phyloP scores from a whole-genome alignment of 2,797 vertebrate genomes.

The Setipinna tenuifilis region DNA sequence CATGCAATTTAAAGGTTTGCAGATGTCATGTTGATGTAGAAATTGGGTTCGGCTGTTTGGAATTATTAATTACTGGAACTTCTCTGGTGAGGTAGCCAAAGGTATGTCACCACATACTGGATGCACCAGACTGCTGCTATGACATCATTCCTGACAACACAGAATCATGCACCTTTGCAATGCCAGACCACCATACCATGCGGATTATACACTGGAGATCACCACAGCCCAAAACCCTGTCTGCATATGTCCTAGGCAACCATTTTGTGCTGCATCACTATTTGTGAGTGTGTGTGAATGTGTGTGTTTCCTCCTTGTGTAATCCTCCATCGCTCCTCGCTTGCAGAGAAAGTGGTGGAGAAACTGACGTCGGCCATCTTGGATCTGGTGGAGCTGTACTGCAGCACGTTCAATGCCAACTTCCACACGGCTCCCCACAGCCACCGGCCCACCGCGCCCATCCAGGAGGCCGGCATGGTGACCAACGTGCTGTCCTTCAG shows the following conservation, averaged over 20 bases:
- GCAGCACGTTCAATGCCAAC: conserved; percentile 93
- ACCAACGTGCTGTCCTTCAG: conserved; percentile 84
- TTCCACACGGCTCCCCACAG: conserved; percentile 83
- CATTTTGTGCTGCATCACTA: neutral
- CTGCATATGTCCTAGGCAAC: neutral
- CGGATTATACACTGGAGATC: neutral
- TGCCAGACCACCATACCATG: neutral
- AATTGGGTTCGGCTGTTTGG: neutral
- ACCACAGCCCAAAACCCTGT: neutral
- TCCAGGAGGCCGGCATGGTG: conserved; percentile 86
- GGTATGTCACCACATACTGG: neutral
- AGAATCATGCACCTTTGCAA: neutral
- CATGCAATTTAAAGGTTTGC: neutral
- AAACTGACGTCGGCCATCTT: conserved; percentile 89
- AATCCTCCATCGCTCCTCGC: neutral
- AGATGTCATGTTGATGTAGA: neutral
- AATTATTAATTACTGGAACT: neutral
- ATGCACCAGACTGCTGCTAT: neutral
- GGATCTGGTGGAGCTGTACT: conserved; percentile 92
- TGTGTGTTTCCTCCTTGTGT: neutral
- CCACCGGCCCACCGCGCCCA: conserved; percentile 65
- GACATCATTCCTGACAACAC: neutral
- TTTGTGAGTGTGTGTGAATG: too few relatives aligned
- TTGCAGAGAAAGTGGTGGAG: conserved; percentile 87
- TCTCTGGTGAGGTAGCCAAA: neutral